Conservation (phyloP, 1,140 invertebrate genomes). For the Eriocheir sinensis region DNA sequence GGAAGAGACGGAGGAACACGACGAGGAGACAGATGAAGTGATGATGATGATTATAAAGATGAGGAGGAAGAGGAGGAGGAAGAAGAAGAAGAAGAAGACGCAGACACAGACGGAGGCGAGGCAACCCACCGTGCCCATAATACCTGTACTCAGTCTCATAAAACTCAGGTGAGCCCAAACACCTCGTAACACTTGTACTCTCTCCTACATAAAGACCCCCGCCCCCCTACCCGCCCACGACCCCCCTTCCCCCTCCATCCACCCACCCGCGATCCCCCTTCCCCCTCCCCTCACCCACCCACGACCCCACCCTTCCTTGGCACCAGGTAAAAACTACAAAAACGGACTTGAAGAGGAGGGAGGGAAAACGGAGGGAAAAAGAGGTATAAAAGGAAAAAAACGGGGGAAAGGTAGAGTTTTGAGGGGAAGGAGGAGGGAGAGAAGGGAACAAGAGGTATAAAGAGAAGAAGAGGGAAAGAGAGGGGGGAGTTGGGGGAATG, state of each 20-base stretch:
- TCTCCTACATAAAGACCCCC: not conserved
- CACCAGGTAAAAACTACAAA: not conserved
- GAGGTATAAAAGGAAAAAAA: not conserved
- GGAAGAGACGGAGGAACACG: not conserved
- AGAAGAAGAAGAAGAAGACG: not conserved
- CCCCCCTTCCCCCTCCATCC: not conserved
- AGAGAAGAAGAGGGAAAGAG: too few relatives aligned
- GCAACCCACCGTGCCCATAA: not conserved
- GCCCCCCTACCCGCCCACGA: not conserved
- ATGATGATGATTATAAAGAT: not conserved
- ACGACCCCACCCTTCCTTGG: not conserved
- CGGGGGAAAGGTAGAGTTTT: too few relatives aligned
- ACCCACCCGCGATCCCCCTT: not conserved
- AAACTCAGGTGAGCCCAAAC: not conserved
- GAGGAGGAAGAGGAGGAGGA: not conserved
- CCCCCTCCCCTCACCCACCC: not conserved
- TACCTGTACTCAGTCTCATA: not conserved
- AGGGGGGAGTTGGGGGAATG: too few relatives aligned
- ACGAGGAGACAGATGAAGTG: too few relatives aligned
- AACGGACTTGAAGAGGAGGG: not conserved
- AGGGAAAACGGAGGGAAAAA: not conserved
- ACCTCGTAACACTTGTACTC: slow-evolving; percentile 26
- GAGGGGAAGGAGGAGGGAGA: not conserved
- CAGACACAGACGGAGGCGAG: too few relatives aligned
- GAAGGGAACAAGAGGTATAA: not conserved